A percentile compares a stretch with the other conserved stretches of the same genome.
These are phyloP conservation scores for Drosophila histrio DNA, from an alignment of 2,888 invertebrate genomes.

Conservation along the genomic window DNA sequence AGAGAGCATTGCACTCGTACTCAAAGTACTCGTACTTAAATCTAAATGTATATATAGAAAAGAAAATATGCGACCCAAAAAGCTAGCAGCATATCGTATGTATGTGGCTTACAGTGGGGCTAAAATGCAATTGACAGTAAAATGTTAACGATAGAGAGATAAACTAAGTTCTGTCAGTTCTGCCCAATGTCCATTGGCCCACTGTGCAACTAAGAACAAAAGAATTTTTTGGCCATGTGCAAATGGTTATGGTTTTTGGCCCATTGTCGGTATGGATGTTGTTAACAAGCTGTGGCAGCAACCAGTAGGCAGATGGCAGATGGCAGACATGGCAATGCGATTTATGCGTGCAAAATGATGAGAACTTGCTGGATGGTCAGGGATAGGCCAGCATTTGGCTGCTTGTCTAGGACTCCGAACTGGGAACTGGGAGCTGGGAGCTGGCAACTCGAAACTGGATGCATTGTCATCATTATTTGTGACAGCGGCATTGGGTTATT, in stretches of 20 bases:
- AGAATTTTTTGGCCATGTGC: conserved; percentile 22
- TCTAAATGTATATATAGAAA: neutral
- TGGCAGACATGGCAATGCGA: conserved; percentile 39
- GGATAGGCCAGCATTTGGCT: conserved; percentile 25
- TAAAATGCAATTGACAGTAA: neutral
- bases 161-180: neutral
- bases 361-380: conserved; percentile 44
- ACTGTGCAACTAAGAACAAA: neutral
- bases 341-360: conserved; percentile 78
- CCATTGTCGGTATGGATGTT: conserved; percentile 29
- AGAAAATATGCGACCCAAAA: neutral
- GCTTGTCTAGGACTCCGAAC: conserved; percentile 19
- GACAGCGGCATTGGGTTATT: conserved; percentile 75
- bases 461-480: conserved; percentile 76
- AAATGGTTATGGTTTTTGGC: conserved; percentile 24
- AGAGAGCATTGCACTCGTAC: conserved; percentile 58
- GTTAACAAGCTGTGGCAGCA: conserved; percentile 64
- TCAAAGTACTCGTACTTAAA: conserved; percentile 27
- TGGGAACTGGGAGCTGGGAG: neutral
- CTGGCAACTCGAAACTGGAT: conserved; percentile 1
- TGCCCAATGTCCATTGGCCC: no score
- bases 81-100: neutral
- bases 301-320: neutral
- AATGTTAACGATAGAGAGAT: neutral
- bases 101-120: neutral